phyloP scores from a whole-genome alignment of 2,113 vertebrate genomes.

The Cyphomyrus plagiostoma region DNA sequence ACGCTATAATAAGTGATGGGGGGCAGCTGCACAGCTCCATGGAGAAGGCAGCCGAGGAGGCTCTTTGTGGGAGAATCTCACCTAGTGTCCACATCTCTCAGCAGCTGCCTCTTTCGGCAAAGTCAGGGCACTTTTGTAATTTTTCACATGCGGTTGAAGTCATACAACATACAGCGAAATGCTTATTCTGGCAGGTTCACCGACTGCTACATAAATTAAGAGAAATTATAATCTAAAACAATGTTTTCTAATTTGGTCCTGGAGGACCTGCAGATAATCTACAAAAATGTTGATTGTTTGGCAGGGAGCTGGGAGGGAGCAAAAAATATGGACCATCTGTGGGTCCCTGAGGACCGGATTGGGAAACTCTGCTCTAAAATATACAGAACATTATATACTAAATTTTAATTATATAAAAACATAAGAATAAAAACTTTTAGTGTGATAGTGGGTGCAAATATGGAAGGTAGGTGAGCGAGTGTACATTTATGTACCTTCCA shows the following conservation, averaged over 20 bases:
- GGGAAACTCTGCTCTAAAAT: background rate
- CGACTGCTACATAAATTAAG: background rate
- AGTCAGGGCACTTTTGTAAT: background rate
- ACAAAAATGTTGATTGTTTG: background rate
- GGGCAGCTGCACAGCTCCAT: background rate
- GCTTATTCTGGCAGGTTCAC: background rate
- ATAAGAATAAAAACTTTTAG: background rate
- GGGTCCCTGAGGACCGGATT: background rate
- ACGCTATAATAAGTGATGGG: background rate
- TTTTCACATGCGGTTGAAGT: background rate
- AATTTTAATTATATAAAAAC: background rate
- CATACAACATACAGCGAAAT: background rate
- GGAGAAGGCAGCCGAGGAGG: background rate
- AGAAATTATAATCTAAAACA: background rate
- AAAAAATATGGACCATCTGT: background rate
- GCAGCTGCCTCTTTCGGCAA: background rate
- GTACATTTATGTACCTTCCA: background rate
- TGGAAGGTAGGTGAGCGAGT: background rate
- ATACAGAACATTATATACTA: background rate
- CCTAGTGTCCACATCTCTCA: background rate
- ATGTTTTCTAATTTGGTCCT: background rate
- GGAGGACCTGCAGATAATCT: background rate
- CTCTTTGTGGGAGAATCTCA: background rate
- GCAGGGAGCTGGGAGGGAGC: background rate
- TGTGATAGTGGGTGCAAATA: background rate